These are phyloP conservation scores for Tetragonula carbonaria DNA, from an alignment of 2,888 invertebrate genomes.

Conservation along the genomic window DNA sequence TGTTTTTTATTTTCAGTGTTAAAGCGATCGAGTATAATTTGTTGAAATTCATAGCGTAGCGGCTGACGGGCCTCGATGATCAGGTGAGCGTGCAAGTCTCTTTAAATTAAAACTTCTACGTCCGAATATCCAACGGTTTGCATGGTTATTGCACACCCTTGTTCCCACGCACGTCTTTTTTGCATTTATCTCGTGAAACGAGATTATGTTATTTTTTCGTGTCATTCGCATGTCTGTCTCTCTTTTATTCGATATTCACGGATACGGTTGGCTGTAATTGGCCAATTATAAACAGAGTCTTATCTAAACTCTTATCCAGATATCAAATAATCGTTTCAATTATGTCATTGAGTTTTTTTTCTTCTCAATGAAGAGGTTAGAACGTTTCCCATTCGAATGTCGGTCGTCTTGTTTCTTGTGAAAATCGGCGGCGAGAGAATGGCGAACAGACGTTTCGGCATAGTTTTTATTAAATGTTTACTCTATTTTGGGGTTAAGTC, in stretches of 20 bases:
- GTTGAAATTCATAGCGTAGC: slow-evolving; percentile 49
- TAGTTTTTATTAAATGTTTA: slow-evolving; percentile 65
- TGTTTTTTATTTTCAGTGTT: slow-evolving; percentile 69
- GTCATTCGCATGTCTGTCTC: slow-evolving; percentile 31
- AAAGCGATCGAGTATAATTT: slow-evolving; percentile 57
- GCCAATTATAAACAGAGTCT: slow-evolving; percentile 21
- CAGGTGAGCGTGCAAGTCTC: slow-evolving; percentile 67
- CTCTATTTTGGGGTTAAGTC: slow-evolving; percentile 69
- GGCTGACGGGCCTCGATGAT: slow-evolving; percentile 60
- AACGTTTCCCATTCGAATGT: not conserved
- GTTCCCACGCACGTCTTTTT: slow-evolving; percentile 59
- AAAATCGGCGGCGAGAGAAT: not conserved
- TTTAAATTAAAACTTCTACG: slow-evolving; percentile 32
- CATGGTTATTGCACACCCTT: slow-evolving; percentile 53
- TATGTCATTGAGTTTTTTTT: slow-evolving; percentile 49
- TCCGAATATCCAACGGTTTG: slow-evolving; percentile 13
- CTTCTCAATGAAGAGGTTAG: not conserved
- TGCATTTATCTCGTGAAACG: slow-evolving; percentile 33
- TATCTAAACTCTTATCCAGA: slow-evolving; percentile 46
- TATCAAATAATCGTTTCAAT: slow-evolving; percentile 52
- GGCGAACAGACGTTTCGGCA: not conserved
- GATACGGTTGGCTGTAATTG: not conserved
- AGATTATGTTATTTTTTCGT: slow-evolving; percentile 24
- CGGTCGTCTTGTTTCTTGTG: not conserved
- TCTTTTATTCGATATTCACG: not conserved